Conservation (phyloP, 1,140 invertebrate species). For the Bombus affinis region DNA sequence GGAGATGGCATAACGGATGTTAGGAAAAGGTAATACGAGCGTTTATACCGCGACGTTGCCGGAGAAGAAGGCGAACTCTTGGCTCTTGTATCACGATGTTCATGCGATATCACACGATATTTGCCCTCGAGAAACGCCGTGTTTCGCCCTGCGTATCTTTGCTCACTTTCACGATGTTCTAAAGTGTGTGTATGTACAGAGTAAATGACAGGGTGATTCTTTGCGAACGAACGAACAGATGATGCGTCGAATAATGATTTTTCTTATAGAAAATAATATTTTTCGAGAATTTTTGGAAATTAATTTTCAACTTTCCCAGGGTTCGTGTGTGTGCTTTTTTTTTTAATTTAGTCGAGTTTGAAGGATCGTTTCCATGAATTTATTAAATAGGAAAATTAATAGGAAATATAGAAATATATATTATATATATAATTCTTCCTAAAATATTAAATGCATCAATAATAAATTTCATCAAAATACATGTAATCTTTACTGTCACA, state of each 20-base stretch:
- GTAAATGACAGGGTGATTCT: neutral
- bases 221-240: neutral
- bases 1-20: slow-evolving; percentile 66
- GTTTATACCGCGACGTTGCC: neutral
- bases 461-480: no score
- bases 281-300: no score
- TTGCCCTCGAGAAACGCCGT: neutral
- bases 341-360: no score
- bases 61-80: neutral
- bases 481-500: no score
- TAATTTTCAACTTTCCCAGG: no score
- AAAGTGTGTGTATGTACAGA: neutral
- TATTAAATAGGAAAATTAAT: no score
- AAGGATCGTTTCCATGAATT: no score
- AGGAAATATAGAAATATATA: no score
- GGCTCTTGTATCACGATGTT: neutral
- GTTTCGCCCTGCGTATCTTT: neutral
- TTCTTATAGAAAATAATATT: no score
- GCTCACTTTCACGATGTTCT: neutral
- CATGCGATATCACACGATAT: neutral
- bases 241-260: neutral
- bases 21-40: slow-evolving; percentile 25
- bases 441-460: no score
- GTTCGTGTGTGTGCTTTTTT: no score
- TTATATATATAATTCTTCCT: no score